phyloP scores from a whole-genome alignment of 2,113 vertebrate species.

The Neomonachus schauinslandi region DNA sequence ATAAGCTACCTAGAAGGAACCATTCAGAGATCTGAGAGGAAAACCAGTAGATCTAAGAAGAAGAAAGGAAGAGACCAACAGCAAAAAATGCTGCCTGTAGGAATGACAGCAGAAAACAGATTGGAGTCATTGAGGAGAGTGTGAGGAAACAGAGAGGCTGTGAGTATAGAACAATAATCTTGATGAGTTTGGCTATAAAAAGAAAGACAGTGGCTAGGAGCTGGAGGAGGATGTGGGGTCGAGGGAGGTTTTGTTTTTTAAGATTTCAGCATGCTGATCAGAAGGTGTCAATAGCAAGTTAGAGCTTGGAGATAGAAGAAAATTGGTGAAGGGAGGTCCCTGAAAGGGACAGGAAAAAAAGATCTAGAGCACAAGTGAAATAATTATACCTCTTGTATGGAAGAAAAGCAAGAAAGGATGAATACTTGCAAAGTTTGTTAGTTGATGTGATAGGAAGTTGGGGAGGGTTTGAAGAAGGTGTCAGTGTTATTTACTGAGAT shows the following conservation, averaged over 20 bases:
- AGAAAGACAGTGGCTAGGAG: neutral
- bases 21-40: neutral
- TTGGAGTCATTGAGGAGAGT: neutral
- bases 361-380: neutral
- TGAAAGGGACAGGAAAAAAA: neutral
- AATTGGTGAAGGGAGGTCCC: neutral
- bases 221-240: neutral
- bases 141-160: neutral
- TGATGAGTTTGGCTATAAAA: neutral
- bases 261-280: neutral
- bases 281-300: neutral
- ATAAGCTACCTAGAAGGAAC: neutral
- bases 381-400: neutral
- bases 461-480: neutral
- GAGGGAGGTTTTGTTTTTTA: neutral
- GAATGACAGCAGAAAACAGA: neutral
- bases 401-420: neutral
- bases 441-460: neutral
- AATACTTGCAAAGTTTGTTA: neutral
- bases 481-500: neutral
- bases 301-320: neutral
- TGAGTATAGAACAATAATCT: neutral
- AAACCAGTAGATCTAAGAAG: neutral
- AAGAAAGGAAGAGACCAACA: neutral
- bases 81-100: neutral